phyloP scores from a whole-genome alignment of 1,140 invertebrate genomes.

The Nilaparvata lugens region DNA sequence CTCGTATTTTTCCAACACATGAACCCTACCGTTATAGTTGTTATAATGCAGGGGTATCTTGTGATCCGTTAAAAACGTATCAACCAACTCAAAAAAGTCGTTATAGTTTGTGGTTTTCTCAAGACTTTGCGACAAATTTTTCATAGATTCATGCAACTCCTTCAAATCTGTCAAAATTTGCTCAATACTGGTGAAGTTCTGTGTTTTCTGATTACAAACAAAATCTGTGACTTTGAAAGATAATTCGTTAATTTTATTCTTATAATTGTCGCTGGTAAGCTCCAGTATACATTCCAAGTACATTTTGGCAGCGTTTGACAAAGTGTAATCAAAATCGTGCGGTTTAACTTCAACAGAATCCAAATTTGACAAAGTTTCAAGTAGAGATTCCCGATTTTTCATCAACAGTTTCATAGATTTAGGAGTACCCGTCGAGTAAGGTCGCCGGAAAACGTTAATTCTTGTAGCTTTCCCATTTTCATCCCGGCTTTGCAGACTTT shows the following conservation, averaged over 20 bases:
- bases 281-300: not conserved
- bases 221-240: not conserved
- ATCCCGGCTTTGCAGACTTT: not conserved
- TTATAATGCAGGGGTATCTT: not conserved
- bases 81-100: not conserved
- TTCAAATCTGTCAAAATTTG: not conserved
- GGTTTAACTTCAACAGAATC: not conserved
- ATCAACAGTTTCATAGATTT: not conserved
- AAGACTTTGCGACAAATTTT: not conserved
- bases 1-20: not conserved
- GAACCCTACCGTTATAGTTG: not conserved
- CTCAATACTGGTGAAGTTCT: not conserved
- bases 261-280: not conserved
- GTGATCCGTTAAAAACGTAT: not conserved
- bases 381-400: not conserved
- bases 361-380: not conserved
- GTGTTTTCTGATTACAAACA: not conserved
- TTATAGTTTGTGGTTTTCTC: not conserved
- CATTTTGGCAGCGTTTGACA: not conserved
- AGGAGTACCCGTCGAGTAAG: not conserved
- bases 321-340: not conserved
- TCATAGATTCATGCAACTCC: not conserved
- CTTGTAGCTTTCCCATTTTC: not conserved
- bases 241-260: not conserved
- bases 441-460: not conserved